Conservation (phyloP, 2,113 vertebrate genomes). For the Muntiacus muntjak region DNA sequence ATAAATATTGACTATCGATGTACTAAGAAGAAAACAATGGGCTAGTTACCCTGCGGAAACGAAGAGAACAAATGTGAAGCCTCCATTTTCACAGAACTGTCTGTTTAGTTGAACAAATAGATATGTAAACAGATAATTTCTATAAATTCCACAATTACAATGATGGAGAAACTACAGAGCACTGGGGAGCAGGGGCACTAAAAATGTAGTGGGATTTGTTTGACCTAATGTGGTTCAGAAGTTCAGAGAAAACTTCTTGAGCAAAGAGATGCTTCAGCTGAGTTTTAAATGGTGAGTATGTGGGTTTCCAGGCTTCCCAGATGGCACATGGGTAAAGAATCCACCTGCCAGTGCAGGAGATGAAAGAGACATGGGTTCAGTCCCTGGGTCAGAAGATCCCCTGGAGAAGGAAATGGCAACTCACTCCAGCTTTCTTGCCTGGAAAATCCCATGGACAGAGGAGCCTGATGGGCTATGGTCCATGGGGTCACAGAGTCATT, state of each 20-base stretch:
- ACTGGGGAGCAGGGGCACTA: neutral
- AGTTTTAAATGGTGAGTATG: neutral
- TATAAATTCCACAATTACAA: neutral
- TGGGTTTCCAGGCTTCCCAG: neutral
- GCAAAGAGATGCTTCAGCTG: neutral
- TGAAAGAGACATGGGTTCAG: neutral
- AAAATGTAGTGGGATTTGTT: neutral
- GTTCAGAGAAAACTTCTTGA: neutral
- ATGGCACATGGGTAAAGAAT: neutral
- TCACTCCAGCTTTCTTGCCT: neutral
- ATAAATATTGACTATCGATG: neutral
- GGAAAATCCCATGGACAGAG: neutral
- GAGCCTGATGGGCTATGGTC: neutral
- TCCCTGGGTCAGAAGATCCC: neutral
- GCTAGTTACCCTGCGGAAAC: neutral
- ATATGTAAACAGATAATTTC: neutral
- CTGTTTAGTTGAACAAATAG: neutral
- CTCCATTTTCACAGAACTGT: neutral
- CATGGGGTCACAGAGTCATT: neutral
- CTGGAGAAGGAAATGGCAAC: neutral
- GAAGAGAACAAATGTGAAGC: neutral
- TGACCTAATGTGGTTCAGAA: neutral
- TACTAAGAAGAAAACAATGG: neutral
- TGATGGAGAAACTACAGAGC: neutral
- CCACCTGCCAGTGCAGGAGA: neutral